A percentile compares a stretch with the other conserved stretches of the same genome.
These are phyloP conservation scores for Cnemophilus loriae DNA, from an alignment of 2,113 vertebrate species.

Conservation along the genomic window DNA sequence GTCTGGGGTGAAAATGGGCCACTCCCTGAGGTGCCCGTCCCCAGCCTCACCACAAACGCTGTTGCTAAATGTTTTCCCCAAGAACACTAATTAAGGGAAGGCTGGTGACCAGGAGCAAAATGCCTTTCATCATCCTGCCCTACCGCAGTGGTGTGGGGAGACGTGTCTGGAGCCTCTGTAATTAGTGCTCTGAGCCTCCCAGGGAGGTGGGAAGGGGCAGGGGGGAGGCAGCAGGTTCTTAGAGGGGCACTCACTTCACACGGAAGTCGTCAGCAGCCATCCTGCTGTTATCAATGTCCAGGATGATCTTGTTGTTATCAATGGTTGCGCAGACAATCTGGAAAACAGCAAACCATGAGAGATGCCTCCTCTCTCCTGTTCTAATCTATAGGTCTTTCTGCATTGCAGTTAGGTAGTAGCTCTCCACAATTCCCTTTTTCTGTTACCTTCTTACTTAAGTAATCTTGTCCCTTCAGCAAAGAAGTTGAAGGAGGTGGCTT, in stretches of 20 bases:
- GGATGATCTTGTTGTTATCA: conserved; percentile 61
- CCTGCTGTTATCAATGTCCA: conserved; percentile 74
- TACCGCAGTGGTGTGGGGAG: neutral
- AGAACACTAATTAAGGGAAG: neutral
- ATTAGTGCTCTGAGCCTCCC: neutral
- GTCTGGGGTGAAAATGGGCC: neutral
- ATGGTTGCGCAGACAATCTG: conserved; percentile 66
- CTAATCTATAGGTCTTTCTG: fast-evolving
- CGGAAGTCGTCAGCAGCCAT: conserved; percentile 77
- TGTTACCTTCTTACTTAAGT: neutral
- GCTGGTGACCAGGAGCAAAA: neutral
- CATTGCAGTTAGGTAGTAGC: neutral
- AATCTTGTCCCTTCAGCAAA: neutral
- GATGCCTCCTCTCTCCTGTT: neutral
- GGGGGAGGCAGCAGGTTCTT: neutral
- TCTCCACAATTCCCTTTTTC: neutral
- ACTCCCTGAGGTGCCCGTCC: neutral
- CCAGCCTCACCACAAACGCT: neutral
- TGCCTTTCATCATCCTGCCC: neutral
- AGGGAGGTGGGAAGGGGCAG: neutral
- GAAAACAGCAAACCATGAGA: neutral
- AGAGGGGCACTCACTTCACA: conserved; percentile 72
- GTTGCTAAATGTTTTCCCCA: neutral
- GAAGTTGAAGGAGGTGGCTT: neutral
- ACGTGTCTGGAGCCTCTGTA: neutral